Evolutionary conservation across 2,113 vertebrate species (phyloP).

Genomic region (Laterallus jamaicensis): DNA sequence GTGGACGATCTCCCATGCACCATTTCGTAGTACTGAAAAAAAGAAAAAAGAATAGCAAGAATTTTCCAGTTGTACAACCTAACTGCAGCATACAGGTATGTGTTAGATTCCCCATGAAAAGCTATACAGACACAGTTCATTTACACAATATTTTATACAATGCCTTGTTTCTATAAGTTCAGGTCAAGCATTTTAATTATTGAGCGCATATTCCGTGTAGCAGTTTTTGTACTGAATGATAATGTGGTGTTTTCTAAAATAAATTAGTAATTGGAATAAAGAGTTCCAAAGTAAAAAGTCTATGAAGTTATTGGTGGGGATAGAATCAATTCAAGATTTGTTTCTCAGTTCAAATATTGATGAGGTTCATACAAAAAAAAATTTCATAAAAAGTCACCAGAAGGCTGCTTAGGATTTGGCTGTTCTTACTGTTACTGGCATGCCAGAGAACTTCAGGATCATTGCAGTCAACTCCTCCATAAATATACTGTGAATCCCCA

Average conservation of each 20-base stretch:
- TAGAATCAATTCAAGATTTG: neutral
- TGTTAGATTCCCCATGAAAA: neutral
- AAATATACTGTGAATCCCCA: neutral
- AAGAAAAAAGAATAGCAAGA: neutral
- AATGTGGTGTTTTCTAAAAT: neutral
- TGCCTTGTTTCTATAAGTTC: neutral
- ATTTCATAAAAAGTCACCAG: neutral
- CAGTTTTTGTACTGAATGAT: neutral
- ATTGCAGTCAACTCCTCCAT: neutral
- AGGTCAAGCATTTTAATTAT: neutral
- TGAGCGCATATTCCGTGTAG: neutral
- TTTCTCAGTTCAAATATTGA: neutral
- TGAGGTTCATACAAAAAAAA: neutral
- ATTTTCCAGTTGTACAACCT: neutral
- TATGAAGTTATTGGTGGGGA: neutral
- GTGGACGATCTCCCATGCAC: constrained; percentile 98
- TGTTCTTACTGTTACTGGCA: neutral
- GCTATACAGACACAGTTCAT: neutral
- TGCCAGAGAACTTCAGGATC: neutral
- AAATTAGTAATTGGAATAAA: neutral
- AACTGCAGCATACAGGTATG: neutral
- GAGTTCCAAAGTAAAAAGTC: neutral
- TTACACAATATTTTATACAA: neutral
- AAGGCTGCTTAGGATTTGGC: neutral
- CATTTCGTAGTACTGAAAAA: constrained; percentile 90